These are phyloP conservation scores for Lysandra bellargus DNA, from an alignment of 2,888 invertebrate species.

Conservation along the genomic window DNA sequence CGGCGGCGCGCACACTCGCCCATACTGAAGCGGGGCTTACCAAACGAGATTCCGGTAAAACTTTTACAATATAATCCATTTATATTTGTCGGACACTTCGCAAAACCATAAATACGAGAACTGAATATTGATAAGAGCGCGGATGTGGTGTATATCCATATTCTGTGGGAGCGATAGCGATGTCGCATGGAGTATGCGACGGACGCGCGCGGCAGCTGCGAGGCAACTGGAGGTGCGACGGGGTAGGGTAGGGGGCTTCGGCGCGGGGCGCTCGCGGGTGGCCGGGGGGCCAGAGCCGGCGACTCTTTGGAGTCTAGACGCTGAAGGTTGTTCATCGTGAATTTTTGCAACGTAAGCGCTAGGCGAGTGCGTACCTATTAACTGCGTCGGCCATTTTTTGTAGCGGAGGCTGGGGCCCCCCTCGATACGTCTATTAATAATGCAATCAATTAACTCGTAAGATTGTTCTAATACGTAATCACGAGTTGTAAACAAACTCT, in stretches of 20 bases:
- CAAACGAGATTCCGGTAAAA: slow-evolving; percentile 61
- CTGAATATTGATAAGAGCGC: slow-evolving; percentile 73
- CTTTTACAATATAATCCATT: slow-evolving; percentile 81
- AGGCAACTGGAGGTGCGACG: slow-evolving; percentile 64
- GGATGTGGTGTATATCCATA: slow-evolving; percentile 78
- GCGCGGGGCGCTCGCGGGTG: slow-evolving; percentile 41
- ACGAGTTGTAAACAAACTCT: background rate
- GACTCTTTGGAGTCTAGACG: slow-evolving; percentile 30
- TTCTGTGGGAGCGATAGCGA: slow-evolving; percentile 65
- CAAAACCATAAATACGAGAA: slow-evolving; percentile 77
- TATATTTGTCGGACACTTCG: slow-evolving; percentile 75
- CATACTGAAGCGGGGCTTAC: slow-evolving; percentile 78
- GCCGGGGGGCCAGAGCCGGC: slow-evolving; percentile 44
- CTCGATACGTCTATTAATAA: background rate
- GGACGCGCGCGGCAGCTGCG: slow-evolving; percentile 76
- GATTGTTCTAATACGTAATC: background rate
- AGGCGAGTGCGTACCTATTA: slow-evolving; percentile 61
- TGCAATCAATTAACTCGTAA: slow-evolving; percentile 5
- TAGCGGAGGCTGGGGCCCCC: background rate
- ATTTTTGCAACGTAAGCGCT: slow-evolving; percentile 65
- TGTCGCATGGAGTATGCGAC: slow-evolving; percentile 76
- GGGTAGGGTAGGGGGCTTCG: slow-evolving; percentile 43
- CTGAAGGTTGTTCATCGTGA: slow-evolving; percentile 30
- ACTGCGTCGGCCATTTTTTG: slow-evolving; percentile 34
- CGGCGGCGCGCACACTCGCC: slow-evolving; percentile 73